Evolutionary conservation across 1,140 invertebrate genomes (phyloP).

Genomic region (Helicoverpa armigera): DNA sequence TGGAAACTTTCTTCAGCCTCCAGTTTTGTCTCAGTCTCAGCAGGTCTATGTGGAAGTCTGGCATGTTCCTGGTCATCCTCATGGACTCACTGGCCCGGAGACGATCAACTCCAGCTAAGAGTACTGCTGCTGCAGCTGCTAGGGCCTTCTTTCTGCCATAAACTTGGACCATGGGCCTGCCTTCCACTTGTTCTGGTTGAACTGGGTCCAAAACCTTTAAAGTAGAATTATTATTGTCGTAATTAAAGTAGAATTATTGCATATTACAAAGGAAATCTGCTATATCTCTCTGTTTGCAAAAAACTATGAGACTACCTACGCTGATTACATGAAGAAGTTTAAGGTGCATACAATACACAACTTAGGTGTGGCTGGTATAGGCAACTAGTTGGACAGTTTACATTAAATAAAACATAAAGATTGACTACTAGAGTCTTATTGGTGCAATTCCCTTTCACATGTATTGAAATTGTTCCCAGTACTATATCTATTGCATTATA

Average conservation of each 20-base stretch:
- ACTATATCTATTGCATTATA: too few species aligned
- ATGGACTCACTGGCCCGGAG: constrained; percentile 93
- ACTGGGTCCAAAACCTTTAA: constrained; percentile 93
- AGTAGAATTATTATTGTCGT: background rate
- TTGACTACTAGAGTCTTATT: too few species aligned
- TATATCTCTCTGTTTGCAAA: background rate
- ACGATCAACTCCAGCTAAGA: constrained; percentile 94
- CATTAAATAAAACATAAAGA: too few species aligned
- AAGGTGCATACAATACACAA: background rate
- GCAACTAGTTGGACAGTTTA: too few species aligned
- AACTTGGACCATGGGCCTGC: constrained; percentile 95
- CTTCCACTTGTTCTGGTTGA: constrained; percentile 93
- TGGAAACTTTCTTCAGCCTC: constrained; percentile 98
- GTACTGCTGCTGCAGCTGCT: constrained; percentile 92
- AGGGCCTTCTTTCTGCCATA: constrained; percentile 97
- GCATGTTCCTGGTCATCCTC: constrained; percentile 90
- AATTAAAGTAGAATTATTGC: background rate
- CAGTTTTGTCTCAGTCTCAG: constrained; percentile 96
- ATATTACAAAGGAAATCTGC: background rate
- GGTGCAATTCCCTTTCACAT: too few species aligned
- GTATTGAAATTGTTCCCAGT: too few species aligned
- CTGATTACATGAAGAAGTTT: background rate
- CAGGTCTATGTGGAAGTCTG: constrained; percentile 98
- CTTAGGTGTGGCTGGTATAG: too few species aligned
- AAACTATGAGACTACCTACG: too few species aligned